Evolutionary conservation across 2,797 vertebrate species (phyloP).

Genomic region (Podargus strigoides): DNA sequence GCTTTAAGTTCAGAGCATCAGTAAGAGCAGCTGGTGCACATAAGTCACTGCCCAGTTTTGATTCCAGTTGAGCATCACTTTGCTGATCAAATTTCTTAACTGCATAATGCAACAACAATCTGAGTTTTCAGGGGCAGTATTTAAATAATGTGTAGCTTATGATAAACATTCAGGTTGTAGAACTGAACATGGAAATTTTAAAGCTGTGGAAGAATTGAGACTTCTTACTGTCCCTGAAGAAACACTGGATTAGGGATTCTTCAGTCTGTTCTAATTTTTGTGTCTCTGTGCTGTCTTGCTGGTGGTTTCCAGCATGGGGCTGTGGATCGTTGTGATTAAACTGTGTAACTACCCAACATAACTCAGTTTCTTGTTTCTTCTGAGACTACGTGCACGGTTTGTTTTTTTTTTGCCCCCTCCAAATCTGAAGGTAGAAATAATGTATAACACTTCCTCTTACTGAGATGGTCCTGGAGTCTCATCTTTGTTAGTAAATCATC

Average conservation of each 20-base stretch:
- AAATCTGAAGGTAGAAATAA: neutral
- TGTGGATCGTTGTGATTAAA: neutral
- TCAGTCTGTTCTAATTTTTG: neutral
- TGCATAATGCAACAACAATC: neutral
- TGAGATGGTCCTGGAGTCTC: neutral
- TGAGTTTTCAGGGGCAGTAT: neutral
- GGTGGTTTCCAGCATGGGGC: neutral
- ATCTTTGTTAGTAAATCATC: neutral
- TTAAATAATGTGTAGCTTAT: constrained; percentile 5
- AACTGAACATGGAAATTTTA: neutral
- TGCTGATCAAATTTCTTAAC: neutral
- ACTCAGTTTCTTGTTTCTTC: neutral
- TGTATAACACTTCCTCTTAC: neutral
- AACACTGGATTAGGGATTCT: neutral
- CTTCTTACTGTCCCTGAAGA: neutral
- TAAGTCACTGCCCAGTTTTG: neutral
- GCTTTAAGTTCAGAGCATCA: neutral
- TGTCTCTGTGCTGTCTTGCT: neutral
- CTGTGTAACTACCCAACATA: neutral
- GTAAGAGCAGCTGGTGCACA: neutral
- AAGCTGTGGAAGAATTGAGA: neutral
- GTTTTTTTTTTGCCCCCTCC: neutral
- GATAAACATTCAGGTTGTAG: neutral
- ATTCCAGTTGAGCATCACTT: neutral
- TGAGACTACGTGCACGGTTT: neutral